Percentiles rank a stretch among this genome's conserved stretches.
Conservation (phyloP, 2,888 invertebrate species). For the Callimorpha dominula region DNA sequence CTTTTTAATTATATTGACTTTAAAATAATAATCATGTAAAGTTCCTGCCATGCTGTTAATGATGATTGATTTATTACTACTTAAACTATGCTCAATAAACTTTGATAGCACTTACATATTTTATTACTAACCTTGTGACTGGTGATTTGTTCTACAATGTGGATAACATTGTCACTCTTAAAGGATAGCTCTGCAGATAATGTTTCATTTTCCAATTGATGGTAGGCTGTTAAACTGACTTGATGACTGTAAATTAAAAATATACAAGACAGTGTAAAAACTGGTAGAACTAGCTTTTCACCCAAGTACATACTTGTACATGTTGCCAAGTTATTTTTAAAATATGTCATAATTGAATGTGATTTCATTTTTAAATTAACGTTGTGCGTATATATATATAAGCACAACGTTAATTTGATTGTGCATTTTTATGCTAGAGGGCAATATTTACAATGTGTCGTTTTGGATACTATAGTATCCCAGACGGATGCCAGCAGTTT, state of each 20-base stretch:
- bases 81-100: neutral
- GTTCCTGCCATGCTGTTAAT: neutral
- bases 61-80: neutral
- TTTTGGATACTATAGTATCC: too few species aligned
- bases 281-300: too few species aligned
- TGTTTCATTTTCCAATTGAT: constrained; percentile 95
- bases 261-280: neutral
- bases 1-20: too few species aligned
- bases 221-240: constrained; percentile 92
- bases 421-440: too few species aligned
- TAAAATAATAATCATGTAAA: neutral
- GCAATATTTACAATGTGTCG: too few species aligned
- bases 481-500: too few species aligned
- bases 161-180: constrained; percentile 89
- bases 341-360: too few species aligned
- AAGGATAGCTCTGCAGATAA: constrained; percentile 93
- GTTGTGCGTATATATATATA: too few species aligned
- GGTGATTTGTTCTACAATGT: constrained; percentile 94
- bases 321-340: too few species aligned
- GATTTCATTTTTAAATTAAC: too few species aligned
- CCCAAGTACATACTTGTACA: too few species aligned
- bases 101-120: neutral
- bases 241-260: constrained; percentile 84
- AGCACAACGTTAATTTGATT: too few species aligned
- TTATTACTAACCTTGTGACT: constrained; percentile 71